A percentile compares a stretch with the other conserved stretches of the same genome.
phyloP scores from a whole-genome alignment of 2,888 invertebrate species.

The Taphrorychus bicolor region DNA sequence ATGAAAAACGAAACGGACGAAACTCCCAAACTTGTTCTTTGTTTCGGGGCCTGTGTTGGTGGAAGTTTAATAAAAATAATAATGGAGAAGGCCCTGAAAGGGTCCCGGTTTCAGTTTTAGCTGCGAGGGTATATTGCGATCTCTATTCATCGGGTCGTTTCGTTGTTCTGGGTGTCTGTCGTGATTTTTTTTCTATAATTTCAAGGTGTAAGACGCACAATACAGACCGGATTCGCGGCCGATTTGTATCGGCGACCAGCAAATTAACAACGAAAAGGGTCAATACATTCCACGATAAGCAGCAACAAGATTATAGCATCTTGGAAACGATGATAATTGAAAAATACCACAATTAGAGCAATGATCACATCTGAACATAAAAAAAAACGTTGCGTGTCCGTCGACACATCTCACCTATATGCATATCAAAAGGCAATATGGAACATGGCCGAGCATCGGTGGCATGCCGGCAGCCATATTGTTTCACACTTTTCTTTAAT shows the following conservation, averaged over 20 bases:
- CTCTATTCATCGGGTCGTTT: conserved; percentile 9
- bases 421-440: conserved; percentile 12
- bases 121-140: conserved; percentile 20
- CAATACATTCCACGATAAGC: neutral
- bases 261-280: conserved; percentile 5
- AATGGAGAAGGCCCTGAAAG: conserved; percentile 20
- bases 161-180: conserved; percentile 24
- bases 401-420: conserved; percentile 7
- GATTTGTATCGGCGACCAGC: neutral
- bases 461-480: conserved; percentile 35
- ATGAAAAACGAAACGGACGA: conserved; percentile 13
- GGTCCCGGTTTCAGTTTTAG: conserved; percentile 26
- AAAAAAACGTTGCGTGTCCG: conserved; percentile 1
- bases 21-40: conserved; percentile 23
- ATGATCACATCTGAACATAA: neutral
- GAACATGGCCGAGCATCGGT: conserved; percentile 25
- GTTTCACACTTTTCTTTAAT: conserved; percentile 39
- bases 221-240: neutral
- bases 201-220: conserved; percentile 22
- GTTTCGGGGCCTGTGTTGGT: conserved; percentile 21
- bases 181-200: conserved; percentile 25
- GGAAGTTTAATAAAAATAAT: conserved; percentile 33
- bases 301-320: neutral
- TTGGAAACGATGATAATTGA: neutral
- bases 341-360: neutral